phyloP scores from a whole-genome alignment of 2,888 invertebrate genomes.

The Pediacus dermestoides region DNA sequence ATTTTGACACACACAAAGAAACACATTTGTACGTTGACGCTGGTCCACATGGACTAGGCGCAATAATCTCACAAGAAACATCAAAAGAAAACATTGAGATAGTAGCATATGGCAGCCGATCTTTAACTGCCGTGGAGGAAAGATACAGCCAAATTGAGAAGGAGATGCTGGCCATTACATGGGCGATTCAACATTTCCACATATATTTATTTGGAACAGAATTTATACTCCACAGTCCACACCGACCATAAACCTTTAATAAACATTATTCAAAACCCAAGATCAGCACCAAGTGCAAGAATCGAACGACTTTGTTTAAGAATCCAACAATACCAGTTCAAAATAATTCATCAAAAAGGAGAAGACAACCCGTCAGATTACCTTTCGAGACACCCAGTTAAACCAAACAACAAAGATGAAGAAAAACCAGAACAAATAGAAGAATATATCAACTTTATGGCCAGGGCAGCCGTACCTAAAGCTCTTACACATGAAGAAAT shows the following conservation, averaged over 20 bases:
- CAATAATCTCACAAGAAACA: conserved; percentile 2
- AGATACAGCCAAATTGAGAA: conserved; percentile 13
- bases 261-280: conserved; percentile 8
- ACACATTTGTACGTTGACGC: conserved; percentile 5
- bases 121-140: conserved; percentile 7
- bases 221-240: conserved; percentile 9
- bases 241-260: conserved; percentile 14
- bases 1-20: conserved; percentile 4
- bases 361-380: conserved; percentile 9
- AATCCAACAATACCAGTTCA: conserved; percentile 13
- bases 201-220: conserved; percentile 9
- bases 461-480: too few relatives aligned
- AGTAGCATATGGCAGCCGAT: conserved; percentile 10
- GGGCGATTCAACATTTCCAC: conserved; percentile 14
- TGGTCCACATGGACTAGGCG: conserved; percentile 3
- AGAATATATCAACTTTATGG: conserved; percentile 8
- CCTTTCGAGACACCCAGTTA: neutral
- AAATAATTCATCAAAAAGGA: conserved; percentile 9
- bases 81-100: conserved; percentile 5
- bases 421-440: conserved; percentile 1
- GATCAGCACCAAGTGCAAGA: conserved; percentile 10
- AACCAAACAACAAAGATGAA: conserved; percentile 1
- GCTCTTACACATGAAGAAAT: conserved; percentile 4
- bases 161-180: conserved; percentile 11
- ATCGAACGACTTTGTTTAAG: conserved; percentile 10